Conservation (phyloP, 1,140 invertebrate genomes). For the Centruroides sculpturatus region DNA sequence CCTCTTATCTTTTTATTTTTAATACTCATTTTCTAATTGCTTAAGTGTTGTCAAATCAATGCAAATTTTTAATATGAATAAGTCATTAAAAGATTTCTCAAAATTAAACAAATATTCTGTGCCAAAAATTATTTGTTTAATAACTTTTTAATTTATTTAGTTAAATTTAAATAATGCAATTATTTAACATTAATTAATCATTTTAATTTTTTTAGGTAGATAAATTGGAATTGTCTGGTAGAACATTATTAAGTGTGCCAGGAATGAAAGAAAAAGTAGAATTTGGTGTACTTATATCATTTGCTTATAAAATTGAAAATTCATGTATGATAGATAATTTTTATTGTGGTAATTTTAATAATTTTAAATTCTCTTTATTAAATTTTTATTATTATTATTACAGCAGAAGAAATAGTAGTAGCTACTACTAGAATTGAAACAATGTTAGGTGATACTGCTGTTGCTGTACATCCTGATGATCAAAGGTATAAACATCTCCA, state of each 20-base stretch:
- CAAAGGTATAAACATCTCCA: conserved; percentile 61
- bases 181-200: neutral
- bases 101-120: too few species aligned
- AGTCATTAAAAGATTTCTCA: too few species aligned
- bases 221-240: conserved; percentile 79
- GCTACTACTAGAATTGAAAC: conserved; percentile 97
- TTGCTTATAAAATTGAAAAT: conserved; percentile 58
- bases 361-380: neutral
- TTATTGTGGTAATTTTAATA: neutral
- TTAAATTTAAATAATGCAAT: neutral
- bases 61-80: too few species aligned
- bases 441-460: conserved; percentile 94
- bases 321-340: neutral
- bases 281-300: conserved; percentile 86
- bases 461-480: conserved; percentile 90
- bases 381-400: neutral
- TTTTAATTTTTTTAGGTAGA: conserved; percentile 34
- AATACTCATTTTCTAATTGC: too few species aligned
- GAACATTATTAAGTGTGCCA: conserved; percentile 78
- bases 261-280: conserved; percentile 77
- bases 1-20: too few species aligned
- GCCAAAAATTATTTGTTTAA: too few species aligned
- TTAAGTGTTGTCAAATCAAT: too few species aligned
- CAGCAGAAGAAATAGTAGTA: conserved; percentile 68
- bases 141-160: neutral